Evolutionary conservation across 2,888 invertebrate genomes (phyloP).

Genomic region (Melanotus villosus): DNA sequence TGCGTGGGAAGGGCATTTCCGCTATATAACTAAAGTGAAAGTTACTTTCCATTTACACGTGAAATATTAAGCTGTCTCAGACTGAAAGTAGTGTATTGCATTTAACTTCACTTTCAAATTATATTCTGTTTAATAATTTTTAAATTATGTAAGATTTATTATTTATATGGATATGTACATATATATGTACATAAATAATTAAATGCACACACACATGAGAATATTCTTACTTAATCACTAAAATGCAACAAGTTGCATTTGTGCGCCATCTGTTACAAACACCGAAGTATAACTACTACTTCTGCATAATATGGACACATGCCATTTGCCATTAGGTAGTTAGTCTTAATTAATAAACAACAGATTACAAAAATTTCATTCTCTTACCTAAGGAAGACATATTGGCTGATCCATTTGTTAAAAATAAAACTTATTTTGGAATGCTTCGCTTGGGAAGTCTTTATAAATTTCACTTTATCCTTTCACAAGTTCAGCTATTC

Average conservation of each 20-base stretch:
- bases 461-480: slow-evolving; percentile 1
- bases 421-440: slow-evolving; percentile 23
- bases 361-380: not conserved
- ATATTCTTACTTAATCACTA: not conserved
- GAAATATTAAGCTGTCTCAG: slow-evolving; percentile 22
- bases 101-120: too few species aligned
- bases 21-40: slow-evolving; percentile 49
- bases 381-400: slow-evolving; percentile 67
- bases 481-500: not conserved
- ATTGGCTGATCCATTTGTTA: slow-evolving; percentile 62
- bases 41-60: slow-evolving; percentile 51
- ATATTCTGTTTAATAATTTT: too few species aligned
- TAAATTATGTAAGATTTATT: too few species aligned
- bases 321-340: too few species aligned
- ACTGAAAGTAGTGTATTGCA: not conserved
- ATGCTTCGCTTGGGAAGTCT: slow-evolving; percentile 29
- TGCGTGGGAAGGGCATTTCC: slow-evolving; percentile 44
- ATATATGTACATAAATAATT: too few species aligned
- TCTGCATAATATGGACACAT: too few species aligned
- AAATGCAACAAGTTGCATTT: slow-evolving; percentile 5
- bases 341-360: too few species aligned
- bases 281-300: too few species aligned
- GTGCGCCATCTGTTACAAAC: slow-evolving; percentile 27
- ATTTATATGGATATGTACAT: too few species aligned
- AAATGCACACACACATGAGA: too few species aligned